Conservation (phyloP, 2,113 vertebrate genomes). For the Pituophis catenifer region DNA sequence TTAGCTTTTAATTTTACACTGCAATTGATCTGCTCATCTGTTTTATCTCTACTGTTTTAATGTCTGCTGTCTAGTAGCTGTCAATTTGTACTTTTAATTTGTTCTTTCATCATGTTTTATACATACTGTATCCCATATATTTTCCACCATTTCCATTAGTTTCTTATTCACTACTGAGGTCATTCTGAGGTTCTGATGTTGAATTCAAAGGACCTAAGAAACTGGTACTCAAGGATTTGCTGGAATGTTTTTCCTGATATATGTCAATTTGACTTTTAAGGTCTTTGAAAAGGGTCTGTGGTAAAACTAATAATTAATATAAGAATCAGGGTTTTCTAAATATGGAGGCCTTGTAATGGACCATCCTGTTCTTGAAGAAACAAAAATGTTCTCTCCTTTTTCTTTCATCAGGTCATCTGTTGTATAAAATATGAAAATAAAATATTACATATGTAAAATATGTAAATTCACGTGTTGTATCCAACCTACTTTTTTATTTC, state of each 20-base stretch:
- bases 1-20: background rate
- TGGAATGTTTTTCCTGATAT: background rate
- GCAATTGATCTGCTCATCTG: background rate
- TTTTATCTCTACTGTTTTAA: background rate
- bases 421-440: background rate
- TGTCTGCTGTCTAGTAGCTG: background rate
- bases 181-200: background rate
- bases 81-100: background rate
- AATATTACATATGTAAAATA: background rate
- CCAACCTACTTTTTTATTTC: background rate
- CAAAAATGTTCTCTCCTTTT: background rate
- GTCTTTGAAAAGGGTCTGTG: background rate
- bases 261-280: background rate
- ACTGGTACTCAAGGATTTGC: background rate
- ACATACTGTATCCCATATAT: background rate
- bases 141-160: background rate
- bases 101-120: background rate
- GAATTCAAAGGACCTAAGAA: background rate
- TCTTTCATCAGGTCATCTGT: background rate
- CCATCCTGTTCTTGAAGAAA: background rate
- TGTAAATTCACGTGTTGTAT: background rate
- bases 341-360: background rate
- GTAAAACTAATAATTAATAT: background rate
- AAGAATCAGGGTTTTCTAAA: background rate
- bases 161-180: background rate